Evolutionary conservation across 2,888 invertebrate genomes (phyloP).

Genomic region (Biston stratarius): DNA sequence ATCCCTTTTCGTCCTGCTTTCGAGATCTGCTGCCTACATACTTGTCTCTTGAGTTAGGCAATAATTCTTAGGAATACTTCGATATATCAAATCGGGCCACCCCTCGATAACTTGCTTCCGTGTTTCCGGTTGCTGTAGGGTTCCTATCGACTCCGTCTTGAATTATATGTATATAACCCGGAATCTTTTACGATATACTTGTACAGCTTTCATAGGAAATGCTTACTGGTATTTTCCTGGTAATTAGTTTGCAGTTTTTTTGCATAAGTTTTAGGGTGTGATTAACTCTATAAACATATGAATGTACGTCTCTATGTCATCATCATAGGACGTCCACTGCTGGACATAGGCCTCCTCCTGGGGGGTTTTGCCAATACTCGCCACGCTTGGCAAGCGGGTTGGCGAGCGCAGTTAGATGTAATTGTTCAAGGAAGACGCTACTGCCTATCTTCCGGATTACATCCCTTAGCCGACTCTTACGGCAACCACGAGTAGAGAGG

Average conservation of each 20-base stretch:
- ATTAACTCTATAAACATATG: neutral
- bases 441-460: too few species aligned
- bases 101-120: conserved; percentile 72
- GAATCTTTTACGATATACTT: conserved; percentile 25
- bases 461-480: too few species aligned
- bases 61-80: conserved; percentile 74
- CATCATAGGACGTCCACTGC: too few species aligned
- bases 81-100: conserved; percentile 73
- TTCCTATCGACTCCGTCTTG: conserved; percentile 29
- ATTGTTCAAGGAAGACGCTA: too few species aligned
- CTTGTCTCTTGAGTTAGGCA: conserved; percentile 58
- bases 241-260: conserved; percentile 9
- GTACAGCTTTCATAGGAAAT: conserved; percentile 28
- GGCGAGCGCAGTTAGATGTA: too few species aligned
- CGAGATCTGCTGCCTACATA: conserved; percentile 62
- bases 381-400: too few species aligned
- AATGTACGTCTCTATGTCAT: too few species aligned
- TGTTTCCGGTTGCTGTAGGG: conserved; percentile 47
- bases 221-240: conserved; percentile 11
- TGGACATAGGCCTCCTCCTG: too few species aligned
- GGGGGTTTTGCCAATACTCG: too few species aligned
- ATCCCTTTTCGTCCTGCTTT: conserved; percentile 47
- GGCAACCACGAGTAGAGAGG: too few species aligned
- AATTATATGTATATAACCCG: conserved; percentile 27
- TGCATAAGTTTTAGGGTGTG: neutral